Conservation (phyloP, 1,140 invertebrate genomes). For the Microplitis demolitor region DNA sequence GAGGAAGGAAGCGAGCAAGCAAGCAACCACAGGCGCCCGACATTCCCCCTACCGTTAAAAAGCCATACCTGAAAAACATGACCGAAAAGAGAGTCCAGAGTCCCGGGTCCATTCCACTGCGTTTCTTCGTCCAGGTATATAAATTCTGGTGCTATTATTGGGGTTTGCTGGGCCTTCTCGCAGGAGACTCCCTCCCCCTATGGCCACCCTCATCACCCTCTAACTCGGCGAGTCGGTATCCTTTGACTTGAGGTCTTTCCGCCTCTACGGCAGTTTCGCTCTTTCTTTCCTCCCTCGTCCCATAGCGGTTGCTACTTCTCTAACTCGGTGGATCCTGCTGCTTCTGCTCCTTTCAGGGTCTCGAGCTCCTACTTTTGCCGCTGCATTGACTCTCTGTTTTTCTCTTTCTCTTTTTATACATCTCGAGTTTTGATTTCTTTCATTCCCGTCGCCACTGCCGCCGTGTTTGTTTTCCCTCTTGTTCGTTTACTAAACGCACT, state of each 20-base stretch:
- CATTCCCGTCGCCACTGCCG: conserved; percentile 22
- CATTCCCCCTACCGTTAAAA: conserved; percentile 12
- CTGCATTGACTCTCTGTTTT: conserved; percentile 6
- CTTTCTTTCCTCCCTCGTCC: conserved; percentile 20
- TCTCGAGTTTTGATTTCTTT: neutral
- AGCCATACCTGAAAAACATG: conserved; percentile 29
- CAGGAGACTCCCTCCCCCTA: conserved; percentile 29
- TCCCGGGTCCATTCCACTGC: conserved; percentile 47
- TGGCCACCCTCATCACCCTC: conserved; percentile 26
- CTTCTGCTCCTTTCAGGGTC: conserved; percentile 19
- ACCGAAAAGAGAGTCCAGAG: conserved; percentile 13
- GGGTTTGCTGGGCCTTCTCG: conserved; percentile 55
- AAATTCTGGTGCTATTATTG: conserved; percentile 63
- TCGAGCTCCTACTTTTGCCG: conserved; percentile 18
- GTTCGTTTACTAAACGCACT: conserved; percentile 57
- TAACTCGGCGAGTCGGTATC: conserved; percentile 29
- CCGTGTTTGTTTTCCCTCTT: conserved; percentile 58
- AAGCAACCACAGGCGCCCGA: neutral
- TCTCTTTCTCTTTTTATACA: conserved; percentile 12
- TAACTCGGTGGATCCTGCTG: neutral
- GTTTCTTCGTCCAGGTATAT: conserved; percentile 58
- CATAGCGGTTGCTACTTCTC: conserved; percentile 2
- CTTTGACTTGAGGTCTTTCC: conserved; percentile 29
- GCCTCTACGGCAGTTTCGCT: conserved; percentile 21
- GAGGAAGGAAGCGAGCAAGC: conserved; percentile 9